Evolutionary conservation across 2,888 invertebrate genomes (phyloP).

Genomic region (Chloroclystis v-ata): DNA sequence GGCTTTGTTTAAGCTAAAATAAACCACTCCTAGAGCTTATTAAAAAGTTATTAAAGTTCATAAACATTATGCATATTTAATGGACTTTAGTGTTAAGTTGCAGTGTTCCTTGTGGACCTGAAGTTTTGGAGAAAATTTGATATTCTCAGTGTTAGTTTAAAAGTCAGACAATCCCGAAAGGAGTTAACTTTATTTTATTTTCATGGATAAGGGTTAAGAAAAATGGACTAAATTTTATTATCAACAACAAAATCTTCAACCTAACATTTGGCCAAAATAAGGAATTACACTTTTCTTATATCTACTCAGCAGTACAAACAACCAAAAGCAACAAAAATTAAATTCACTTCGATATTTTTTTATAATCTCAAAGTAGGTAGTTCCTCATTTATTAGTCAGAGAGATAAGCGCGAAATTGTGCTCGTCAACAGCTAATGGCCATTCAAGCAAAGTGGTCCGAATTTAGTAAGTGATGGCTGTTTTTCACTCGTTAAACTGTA

Average conservation of each 20-base stretch:
- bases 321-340: too few relatives aligned
- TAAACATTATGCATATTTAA: conserved; percentile 15
- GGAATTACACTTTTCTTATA: too few relatives aligned
- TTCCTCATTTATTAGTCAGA: conserved; percentile 15
- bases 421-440: conserved; percentile 47
- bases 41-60: too few relatives aligned
- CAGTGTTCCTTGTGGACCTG: conserved; percentile 3
- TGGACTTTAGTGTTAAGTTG: conserved; percentile 18
- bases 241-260: background rate
- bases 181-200: background rate
- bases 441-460: conserved; percentile 50
- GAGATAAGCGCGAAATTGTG: conserved; percentile 39
- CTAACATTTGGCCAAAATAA: too few relatives aligned
- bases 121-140: conserved; percentile 2
- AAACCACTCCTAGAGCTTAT: too few relatives aligned
- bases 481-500: conserved; percentile 40
- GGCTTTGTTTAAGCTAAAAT: too few relatives aligned
- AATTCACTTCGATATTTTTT: too few relatives aligned
- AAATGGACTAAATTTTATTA: background rate
- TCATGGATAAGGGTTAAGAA: background rate
- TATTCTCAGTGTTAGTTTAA: conserved; percentile 1
- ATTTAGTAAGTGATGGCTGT: conserved; percentile 48
- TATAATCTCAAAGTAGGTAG: too few relatives aligned
- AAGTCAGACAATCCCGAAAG: background rate
- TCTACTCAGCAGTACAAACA: too few relatives aligned